Evolutionary conservation across 2,797 vertebrate genomes (phyloP), one percentile per base, ranked within the genome.

Genomic region (Craterocephalus amniculus): DNA sequence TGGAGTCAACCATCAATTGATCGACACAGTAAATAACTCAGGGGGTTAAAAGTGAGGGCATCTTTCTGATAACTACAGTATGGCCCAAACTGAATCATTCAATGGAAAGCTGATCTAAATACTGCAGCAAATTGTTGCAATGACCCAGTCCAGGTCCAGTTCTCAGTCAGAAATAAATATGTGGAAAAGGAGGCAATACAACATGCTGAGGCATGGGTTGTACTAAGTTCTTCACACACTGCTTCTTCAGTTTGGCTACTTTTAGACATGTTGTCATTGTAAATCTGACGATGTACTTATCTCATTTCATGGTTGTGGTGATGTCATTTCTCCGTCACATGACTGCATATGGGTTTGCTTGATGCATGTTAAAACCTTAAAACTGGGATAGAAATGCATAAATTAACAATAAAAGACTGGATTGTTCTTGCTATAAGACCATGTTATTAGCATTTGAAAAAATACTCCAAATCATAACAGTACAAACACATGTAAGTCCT

Each of bases 331-430:
- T 49, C 11, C 11, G 24, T 22, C 10, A 22, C n/a, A 49, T 49
- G 48, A 45, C 18, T 38, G 36, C 43, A 67, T 56, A 55, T 48
- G 48, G n/a, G 36, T 58, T 34, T 63, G 29, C 64, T 66, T 54
- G 72, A 65, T 58, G 71, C 73, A 67, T 22, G 4, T 72, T 78
- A 45, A 72, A 24, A 31, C 63, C 76, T 73, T 59, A 67, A 84
- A 79, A 80, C 34, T n/a, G 20, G 59, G 45, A 64, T 70, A 51
- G 16, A 70, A 29, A 71, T 58, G 82, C 61, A 70, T 76, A 4
- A 79, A 75, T 70, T n/a, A 78, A 82, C 85, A 88, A 79, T 55
- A 22, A 81, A 80, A 83, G 76, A 86, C 61, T 52, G 68, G 57
- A 51, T 74, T 78, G 76, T 82, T 89, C 76, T 83, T 83, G 75